Evolutionary conservation across 2,888 invertebrate species (phyloP), one percentile per base, ranked within the genome.

Genomic region (Dryadula phaetusa): DNA sequence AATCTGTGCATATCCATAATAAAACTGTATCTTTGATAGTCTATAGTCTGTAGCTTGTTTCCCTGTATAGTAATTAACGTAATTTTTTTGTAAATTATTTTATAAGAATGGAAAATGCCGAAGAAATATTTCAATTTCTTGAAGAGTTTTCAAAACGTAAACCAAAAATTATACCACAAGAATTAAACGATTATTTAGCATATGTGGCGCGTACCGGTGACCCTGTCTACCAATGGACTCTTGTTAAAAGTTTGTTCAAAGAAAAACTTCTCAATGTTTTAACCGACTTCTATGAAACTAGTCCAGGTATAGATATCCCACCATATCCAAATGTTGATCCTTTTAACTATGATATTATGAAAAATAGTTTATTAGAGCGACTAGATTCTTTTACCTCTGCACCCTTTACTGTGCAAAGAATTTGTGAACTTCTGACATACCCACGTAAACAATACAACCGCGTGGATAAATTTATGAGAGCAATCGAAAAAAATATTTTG

Each of bases 401-500:
- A 7, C 99, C 99, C 0, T 99, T 99, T 82, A 99, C 99, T 18
- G 96, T 99, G 73, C 99, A 99, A 87, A 94, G 99, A 75, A 95
- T 99, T 70, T 98, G 99, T 87, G 99, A 99, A 87, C 93, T 99
- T 32, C 92, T 99, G 2, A 97, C 97, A 3, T 95, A 95, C 74
- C 99, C 99, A 1, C 94, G 96, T 22, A 98, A 97, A 83, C 98
- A 99, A 83, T 99, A 99, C 87, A 97, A 97, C 81, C 94, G 98
- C 70, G 96, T 98, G 70, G 99, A 99, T 84, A 99, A 99, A 86
- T 99, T 97, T 84, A 97, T 99, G 96, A 94, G 99, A 68, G 99
- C 99, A 0, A 94, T 99, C 69, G 99, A 99, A 86, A 99, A 99
- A 87, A 98, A 97, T 79, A 97, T 98, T 75, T 89, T 98, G 76